These are phyloP conservation scores for Brachionus calyciflorus DNA, from an alignment of 1,140 invertebrate genomes.

Conservation along the genomic window DNA sequence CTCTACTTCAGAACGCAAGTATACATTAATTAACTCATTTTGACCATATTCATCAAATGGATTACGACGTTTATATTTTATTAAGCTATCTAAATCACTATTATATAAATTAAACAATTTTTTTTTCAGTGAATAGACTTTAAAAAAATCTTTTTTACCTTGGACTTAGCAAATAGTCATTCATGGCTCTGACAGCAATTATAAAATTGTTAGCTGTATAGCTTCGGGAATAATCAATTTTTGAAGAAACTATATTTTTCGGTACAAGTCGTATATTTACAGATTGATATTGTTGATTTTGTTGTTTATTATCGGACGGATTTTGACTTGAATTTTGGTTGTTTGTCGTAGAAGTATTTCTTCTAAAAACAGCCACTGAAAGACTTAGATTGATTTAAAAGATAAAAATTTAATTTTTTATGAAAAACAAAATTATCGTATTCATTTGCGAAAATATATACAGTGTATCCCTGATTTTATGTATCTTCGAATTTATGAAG, in stretches of 20 bases:
- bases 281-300: slow-evolving; percentile 1
- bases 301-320: background rate
- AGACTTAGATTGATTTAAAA: background rate
- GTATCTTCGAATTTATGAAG: too few relatives aligned
- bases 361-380: background rate
- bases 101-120: background rate
- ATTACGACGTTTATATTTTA: slow-evolving; percentile 31
- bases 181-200: slow-evolving; percentile 17
- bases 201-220: slow-evolving; percentile 47
- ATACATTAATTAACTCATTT: slow-evolving; percentile 28
- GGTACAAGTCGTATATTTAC: slow-evolving; percentile 32
- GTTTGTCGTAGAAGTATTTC: background rate
- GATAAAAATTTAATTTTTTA: too few relatives aligned
- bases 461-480: too few relatives aligned
- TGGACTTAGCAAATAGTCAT: slow-evolving; percentile 41
- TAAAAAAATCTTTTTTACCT: background rate
- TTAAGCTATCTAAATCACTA: slow-evolving; percentile 40
- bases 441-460: too few relatives aligned
- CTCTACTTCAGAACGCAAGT: slow-evolving; percentile 37
- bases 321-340: background rate
- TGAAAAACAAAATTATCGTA: too few relatives aligned
- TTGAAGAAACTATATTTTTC: slow-evolving; percentile 15
- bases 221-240: slow-evolving; percentile 40
- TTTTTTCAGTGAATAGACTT: background rate
- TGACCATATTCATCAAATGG: slow-evolving; percentile 29